Base-by-base conservation (phyloP, 2,797 vertebrate genomes). In the Bradypus variegatus region DNA sequence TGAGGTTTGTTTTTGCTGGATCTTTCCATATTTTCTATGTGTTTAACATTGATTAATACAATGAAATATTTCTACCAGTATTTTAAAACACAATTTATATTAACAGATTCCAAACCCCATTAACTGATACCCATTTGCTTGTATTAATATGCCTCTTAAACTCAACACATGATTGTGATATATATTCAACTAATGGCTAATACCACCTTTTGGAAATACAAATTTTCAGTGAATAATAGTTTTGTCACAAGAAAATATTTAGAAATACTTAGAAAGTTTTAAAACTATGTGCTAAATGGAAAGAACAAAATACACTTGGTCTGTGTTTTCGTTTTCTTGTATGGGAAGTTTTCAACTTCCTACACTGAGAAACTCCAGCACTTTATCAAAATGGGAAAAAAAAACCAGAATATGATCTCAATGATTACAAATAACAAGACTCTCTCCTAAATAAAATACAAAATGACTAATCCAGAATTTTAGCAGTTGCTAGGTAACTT, bases 201-300 rank as follows among this genome's bases (percentile, higher is more conserved):
- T 82, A 80, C 48, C n/a, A 84, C 19, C 6, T 36, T 90, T 62
- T 70, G n/a, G 90, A 93, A 86, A 12, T 38, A 21, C 11, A 69
- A 41, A 55, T 85, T 89, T 93, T 88, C 2, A 67, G 55, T 21
- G 53, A 91, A 70, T 89, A 77, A 60, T 62, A 62, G n/a, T 80
- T 90, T 79, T 67, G 19, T 31, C 31, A 18, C 55, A 79, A 92
- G 48, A 70, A 12, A 89, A 23, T 78, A 81, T 89, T 94, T 79
- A 89, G 85, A 90, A 91, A 77, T 55, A 91, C 73, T 41, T 85
- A 72, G 69, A 80, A 77, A 12, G 25, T 86, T 48, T 94, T 70
- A 76, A 91, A 62, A 86, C 31, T 65, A n/a, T 50, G 8, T 79
- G 48, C 31, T 86, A 73, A 73, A 60, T 77, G 88, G 65, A 91